Conservation (phyloP, 2,888 invertebrate species). For the Antheraea yamamai region DNA sequence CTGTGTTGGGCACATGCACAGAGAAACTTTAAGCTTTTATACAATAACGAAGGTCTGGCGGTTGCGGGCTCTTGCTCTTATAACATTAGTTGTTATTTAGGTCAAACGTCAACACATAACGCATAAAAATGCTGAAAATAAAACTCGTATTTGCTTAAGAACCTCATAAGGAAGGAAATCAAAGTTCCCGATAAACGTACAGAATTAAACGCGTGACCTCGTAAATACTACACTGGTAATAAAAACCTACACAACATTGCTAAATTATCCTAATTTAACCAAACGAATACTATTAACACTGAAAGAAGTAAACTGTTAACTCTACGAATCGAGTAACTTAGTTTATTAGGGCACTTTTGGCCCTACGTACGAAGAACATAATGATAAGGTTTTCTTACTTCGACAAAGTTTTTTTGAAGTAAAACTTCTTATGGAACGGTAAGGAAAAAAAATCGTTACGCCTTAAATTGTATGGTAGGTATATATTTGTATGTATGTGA, state of each 20-base stretch:
- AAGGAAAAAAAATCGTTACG: too few species aligned
- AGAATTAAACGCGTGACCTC: constrained; percentile 4
- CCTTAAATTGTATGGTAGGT: too few species aligned
- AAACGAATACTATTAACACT: neutral
- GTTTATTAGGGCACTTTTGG: neutral
- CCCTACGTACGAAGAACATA: neutral
- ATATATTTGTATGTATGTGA: too few species aligned
- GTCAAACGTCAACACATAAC: neutral
- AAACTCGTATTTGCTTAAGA: neutral
- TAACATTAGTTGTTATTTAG: neutral
- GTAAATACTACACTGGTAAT: neutral
- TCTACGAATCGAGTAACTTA: neutral
- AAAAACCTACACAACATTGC: neutral
- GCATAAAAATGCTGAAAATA: neutral
- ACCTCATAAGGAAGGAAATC: neutral
- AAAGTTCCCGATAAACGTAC: neutral
- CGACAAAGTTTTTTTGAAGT: neutral
- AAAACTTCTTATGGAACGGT: too few species aligned
- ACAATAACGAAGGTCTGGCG: too few species aligned
- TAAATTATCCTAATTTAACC: neutral
- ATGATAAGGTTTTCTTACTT: neutral
- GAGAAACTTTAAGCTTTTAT: too few species aligned
- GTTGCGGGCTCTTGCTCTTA: too few species aligned
- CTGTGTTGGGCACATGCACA: too few species aligned
- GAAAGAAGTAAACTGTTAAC: neutral